Evolutionary conservation across 2,797 vertebrate genomes (phyloP).

Genomic region (Ptychobarbus kaznakovi): DNA sequence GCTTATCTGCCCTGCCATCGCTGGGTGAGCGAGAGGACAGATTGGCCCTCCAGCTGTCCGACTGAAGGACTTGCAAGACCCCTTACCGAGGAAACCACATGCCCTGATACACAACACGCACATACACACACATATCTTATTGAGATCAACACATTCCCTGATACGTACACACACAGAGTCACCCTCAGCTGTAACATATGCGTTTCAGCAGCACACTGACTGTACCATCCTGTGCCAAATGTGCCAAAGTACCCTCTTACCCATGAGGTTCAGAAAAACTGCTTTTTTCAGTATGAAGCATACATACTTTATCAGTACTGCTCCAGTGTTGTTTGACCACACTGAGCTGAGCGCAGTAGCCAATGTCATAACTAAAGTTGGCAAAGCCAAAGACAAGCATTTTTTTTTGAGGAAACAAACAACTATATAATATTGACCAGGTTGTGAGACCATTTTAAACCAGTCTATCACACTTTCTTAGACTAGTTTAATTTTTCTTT

Average conservation of each 20-base stretch:
- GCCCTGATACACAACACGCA: constrained; percentile 63
- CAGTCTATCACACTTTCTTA: neutral
- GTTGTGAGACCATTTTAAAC: neutral
- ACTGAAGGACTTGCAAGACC: constrained; percentile 70
- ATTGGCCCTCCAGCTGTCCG: constrained; percentile 83
- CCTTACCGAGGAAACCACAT: constrained; percentile 81
- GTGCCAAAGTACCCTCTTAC: constrained; percentile 45
- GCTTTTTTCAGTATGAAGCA: constrained; percentile 13
- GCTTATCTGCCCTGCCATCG: constrained; percentile 59
- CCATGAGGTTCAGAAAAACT: constrained; percentile 31
- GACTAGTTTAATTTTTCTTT: neutral
- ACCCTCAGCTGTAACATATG: constrained; percentile 48
- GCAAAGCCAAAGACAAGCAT: neutral
- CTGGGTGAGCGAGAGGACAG: constrained; percentile 71
- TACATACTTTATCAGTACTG: neutral
- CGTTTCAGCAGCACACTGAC: constrained; percentile 47
- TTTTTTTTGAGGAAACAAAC: neutral
- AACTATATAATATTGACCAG: neutral
- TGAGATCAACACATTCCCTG: constrained; percentile 35
- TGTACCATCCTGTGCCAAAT: constrained; percentile 40
- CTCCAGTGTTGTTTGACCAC: neutral
- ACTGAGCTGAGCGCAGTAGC: neutral
- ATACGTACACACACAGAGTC: constrained; percentile 54
- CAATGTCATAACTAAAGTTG: neutral
- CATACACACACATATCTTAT: constrained; percentile 49